phyloP scores from a whole-genome alignment of 2,797 vertebrate species.

The Odontamblyopus lacepedii region DNA sequence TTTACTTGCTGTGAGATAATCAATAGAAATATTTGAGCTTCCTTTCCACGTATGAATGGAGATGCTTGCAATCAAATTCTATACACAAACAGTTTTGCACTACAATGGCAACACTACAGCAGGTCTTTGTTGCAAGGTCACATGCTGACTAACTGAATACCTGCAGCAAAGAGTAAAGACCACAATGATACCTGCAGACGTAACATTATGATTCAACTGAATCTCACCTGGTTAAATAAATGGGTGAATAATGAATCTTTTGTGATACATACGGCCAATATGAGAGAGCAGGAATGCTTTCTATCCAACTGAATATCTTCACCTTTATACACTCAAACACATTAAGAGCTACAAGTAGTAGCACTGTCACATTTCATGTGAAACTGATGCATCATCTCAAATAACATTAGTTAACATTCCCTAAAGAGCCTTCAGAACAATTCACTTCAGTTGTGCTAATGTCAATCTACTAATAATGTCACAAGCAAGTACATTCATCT shows the following conservation, averaged over 20 bases:
- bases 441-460: not conserved
- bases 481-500: not conserved
- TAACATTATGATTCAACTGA: not conserved
- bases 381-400: not conserved
- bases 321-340: not conserved
- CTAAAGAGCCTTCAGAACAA: constrained; percentile 1
- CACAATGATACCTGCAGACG: not conserved
- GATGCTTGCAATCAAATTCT: not conserved
- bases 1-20: too few species aligned
- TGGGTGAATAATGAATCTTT: not conserved
- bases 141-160: too few species aligned
- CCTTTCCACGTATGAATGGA: not conserved
- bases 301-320: not conserved
- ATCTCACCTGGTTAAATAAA: not conserved
- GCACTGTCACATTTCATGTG: not conserved
- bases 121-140: too few species aligned
- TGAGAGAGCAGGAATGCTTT: not conserved
- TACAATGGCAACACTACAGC: too few species aligned
- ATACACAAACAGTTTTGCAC: too few species aligned
- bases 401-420: not conserved
- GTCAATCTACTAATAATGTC: not conserved
- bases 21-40: not conserved
- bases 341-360: not conserved
- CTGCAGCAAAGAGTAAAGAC: too few species aligned
- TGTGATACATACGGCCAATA: not conserved